Evolutionary conservation across 2,113 vertebrate species (phyloP), one percentile per base, ranked within the genome.

Genomic region (Vulpes lagopus): DNA sequence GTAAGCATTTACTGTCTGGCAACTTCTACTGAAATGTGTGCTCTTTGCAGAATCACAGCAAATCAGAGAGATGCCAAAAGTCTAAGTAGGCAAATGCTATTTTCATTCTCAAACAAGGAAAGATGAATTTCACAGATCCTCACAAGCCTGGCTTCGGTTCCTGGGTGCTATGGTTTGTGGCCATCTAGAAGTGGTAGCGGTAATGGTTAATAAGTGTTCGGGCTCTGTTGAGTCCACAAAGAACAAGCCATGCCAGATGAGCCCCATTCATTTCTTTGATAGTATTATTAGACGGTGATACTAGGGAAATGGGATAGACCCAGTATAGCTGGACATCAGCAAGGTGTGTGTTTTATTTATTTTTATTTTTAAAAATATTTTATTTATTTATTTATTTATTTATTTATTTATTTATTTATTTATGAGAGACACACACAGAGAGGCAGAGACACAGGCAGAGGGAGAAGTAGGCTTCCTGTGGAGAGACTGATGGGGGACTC

Each of bases 21-120:
- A 93, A 94, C 57, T 88, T 91, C 84, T 59, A 80, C 51, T 74
- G 80, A 90, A 87, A 88, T 49, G 23, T 90, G 49, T 93, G 89
- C 67, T 88, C 25, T 88, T 83, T 74, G 51, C 89, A 93, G 60
- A 65, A 87, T 92, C 71, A 3, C 55, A 53, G 80, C 20, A 96
- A 94, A 83, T 91, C 89, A 96, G 32, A 94, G 57, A 78, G 71
- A 25, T 35, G 27, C 20, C 60, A 43, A 71, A 86, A 79, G n/a
- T 74, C 78, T 32, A 93, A 80, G 53, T 91, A 71, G 67, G 59
- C 62, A 91, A 93, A 64, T 88, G n/a, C n/a, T 94, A 73, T 90
- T 96, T 94, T 87, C 74, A 95, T 92, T 86, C 35, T 27, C 15
- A 35, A 62, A 67, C 89, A 38, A 23, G 23, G 76, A 90, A 82